Conservation (phyloP, 2,888 invertebrate species). For the Euplexia lucipara region DNA sequence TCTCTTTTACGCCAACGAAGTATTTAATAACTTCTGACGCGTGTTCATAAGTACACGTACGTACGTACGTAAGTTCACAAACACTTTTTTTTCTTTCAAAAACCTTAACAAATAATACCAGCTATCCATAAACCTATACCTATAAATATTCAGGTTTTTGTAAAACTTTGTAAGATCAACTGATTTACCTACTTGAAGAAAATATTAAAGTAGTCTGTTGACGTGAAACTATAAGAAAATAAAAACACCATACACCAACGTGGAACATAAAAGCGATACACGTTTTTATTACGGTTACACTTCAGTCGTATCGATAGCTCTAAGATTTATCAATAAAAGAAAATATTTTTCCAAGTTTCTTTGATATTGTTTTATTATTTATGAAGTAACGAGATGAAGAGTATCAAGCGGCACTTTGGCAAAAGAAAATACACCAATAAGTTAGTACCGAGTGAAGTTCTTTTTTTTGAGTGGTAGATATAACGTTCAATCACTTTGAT, state of each 20-base stretch:
- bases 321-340: slow-evolving; percentile 50
- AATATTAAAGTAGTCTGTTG: neutral
- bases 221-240: slow-evolving; percentile 26
- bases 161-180: too few species aligned
- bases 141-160: too few species aligned
- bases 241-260: slow-evolving; percentile 27
- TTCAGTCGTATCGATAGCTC: slow-evolving; percentile 46
- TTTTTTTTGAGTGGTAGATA: neutral
- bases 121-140: too few species aligned
- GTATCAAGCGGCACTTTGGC: slow-evolving; percentile 47
- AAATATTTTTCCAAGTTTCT: slow-evolving; percentile 49
- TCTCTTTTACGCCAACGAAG: too few species aligned
- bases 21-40: too few species aligned
- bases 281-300: slow-evolving; percentile 40
- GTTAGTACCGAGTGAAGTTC: neutral
- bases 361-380: slow-evolving; percentile 61
- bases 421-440: slow-evolving; percentile 17
- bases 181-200: neutral
- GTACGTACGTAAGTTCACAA: too few species aligned
- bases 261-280: slow-evolving; percentile 24
- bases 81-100: too few species aligned
- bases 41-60: too few species aligned
- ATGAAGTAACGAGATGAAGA: slow-evolving; percentile 50
- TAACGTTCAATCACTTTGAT: slow-evolving; percentile 1
- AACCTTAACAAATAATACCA: too few species aligned